Evolutionary conservation across 2,113 vertebrate genomes (phyloP).

Genomic region (Synodontis membranacea): DNA sequence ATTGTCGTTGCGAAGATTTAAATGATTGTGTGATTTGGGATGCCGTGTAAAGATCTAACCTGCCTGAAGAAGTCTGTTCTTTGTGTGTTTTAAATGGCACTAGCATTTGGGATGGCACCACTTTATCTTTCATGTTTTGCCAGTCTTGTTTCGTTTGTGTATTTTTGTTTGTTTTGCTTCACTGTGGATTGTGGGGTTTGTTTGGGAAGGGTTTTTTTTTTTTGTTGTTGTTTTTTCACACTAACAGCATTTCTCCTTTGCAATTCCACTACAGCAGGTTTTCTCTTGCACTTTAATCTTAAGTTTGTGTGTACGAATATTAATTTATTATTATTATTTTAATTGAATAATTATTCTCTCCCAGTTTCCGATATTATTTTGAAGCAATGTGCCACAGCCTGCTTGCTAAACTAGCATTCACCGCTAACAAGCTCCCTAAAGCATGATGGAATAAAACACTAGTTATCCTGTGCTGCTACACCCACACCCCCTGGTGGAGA

Average conservation of each 20-base stretch:
- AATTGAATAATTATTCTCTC: neutral
- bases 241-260: neutral
- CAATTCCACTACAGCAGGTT: neutral
- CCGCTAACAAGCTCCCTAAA: neutral
- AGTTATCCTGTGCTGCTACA: neutral
- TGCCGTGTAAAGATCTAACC: neutral
- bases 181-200: too few relatives aligned
- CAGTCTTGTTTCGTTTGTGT: neutral
- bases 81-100: neutral
- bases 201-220: too few relatives aligned
- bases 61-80: neutral
- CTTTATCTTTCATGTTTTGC: neutral
- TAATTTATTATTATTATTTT: neutral
- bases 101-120: neutral
- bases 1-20: neutral
- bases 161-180: neutral
- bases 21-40: neutral
- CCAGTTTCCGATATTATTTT: neutral
- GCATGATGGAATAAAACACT: neutral
- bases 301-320: neutral
- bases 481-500: neutral
- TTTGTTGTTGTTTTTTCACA: neutral
- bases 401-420: neutral
- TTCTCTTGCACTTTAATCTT: neutral
- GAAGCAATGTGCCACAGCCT: neutral